Evolutionary conservation across 53 echinoderm and acorn worm species (phyloP), one percentile per base, ranked within the genome.

Genomic region (Crossaster papposus): DNA sequence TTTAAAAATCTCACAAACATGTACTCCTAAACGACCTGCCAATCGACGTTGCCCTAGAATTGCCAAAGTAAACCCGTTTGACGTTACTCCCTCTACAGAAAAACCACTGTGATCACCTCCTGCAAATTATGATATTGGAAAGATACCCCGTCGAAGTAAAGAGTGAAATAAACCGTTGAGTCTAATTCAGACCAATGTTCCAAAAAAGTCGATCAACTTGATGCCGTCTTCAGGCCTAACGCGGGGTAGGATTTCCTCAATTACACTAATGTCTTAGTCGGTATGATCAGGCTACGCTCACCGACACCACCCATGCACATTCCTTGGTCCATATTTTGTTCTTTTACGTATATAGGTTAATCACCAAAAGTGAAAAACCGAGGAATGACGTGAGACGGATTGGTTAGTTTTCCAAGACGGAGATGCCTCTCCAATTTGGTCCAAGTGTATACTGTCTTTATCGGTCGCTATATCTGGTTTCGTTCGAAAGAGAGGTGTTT

Each of bases 191-290:
- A 44, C 44, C 44, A 9, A 5, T 44, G 44, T 9, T 7, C 9
- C 15, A 53, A 8, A 58, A 58, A 58, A 4, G 17, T 58, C 58
- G 4, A 58, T 14, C 17, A 17, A 32, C 64, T 58, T 55, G 34
- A 18, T 23, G 58, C 4, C 14, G 6, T 44, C 44, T 44, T 13
- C 22, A 23, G 13, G 31, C 31, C 50, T 10, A 2, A 18, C 8
- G 20, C 30, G 17, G 84, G 71, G 52, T 84, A 71, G 84, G 71
- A 84, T 84, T 84, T 84, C 84, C 51, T 50, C 84, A 84, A 84
- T 84, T 72, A 84, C 72, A 54, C 84, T 84, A 84, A 84, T 84
- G 84, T 53, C 33, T 68, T 37, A 38, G 71, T 53, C 54, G 34
- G 51, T 30, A 30, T 84, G 84, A 84, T 84, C 72, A 84, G 29